Evolutionary conservation across 2,113 vertebrate species (phyloP), one percentile per base, ranked within the genome.

Genomic region (Nannobrachium achirus): DNA sequence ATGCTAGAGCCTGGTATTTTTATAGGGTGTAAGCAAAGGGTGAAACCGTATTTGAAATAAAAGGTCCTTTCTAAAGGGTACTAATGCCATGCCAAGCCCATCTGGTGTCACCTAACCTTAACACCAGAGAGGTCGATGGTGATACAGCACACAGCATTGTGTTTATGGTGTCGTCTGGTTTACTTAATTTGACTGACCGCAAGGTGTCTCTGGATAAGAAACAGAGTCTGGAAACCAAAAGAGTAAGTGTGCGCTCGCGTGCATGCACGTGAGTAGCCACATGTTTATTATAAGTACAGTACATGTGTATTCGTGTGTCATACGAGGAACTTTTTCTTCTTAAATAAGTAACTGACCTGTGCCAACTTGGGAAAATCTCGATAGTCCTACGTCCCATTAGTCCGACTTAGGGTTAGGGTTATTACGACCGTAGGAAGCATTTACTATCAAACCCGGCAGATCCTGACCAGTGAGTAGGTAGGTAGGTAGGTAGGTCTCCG

Each of bases 161-260:
- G 70, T 85, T 86, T 78, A 78, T 63, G 41, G 14, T 10, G 63
- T 76, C 62, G 71, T 65, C 72, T 82, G 75, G 60, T 72, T n/a
- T 69, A 64, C 71, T 69, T 67, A 46, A 61, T 69, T 65, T 16
- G 79, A 55, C 57, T 52, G 58, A 44, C 75, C 65, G 10, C 10
- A 52, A 88, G 83, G 84, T 85, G 86, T 89, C 44, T 53, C 11
- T 4, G 25, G 84, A 89, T 46, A 50, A 44, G 73, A 61, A 76
- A 13, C 88, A 91, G 86, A 66, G 63, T 64, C 8, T 38, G 48
- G 63, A 25, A 39, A 49, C 59, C 15, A 40, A 38, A 25, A n/a
- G 8, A 15, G 39, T 18, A 8, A 39, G 13, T 51, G 44, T 51
- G 40, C 16, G 16, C 19, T 16, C 56, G 52, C 45, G 8, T 45